Base-by-base conservation (phyloP, 2,888 invertebrate genomes). In the Phyto melanocephala region DNA sequence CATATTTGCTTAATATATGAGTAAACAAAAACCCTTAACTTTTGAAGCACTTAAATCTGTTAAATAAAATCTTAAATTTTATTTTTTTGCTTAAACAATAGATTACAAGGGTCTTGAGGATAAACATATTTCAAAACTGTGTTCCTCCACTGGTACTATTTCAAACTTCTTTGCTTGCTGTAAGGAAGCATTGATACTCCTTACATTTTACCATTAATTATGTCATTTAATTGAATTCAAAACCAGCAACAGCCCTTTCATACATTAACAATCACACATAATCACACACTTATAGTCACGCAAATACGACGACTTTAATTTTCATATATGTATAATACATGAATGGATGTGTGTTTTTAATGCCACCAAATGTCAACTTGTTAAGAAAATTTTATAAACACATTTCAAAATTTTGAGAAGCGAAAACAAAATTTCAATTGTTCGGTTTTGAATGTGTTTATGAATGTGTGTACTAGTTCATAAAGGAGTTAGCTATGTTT, bases 151-250 rank as follows among this genome's bases (percentile, higher is more conserved):
- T 1, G 45, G 20, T 10, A 28, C 1, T 13, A n/a, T 45, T 42
- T 56, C 40, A 58, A 35, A n/a, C 45, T 22, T 33, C 37, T 42
- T 17, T 10, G 3, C 40, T n/a, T n/a, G n/a, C 24, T n/a, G n/a
- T 13, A 3, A 40, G 24, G 6, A 40, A 56, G 8, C 42, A 24
- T 17, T 42, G 56, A 28, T 15, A 54, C 11, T 45, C 11, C 17
- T 45, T 35, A 11, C 13, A 35, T 58, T 35, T 71, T 37, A 37
- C 45, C 54, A 65, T 65, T 65, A 75, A 65, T 56, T 65, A 75
- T 45, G 15, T 45, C 54, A 65, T 56, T 54, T 22, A 45, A 20
- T 74, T 20, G n/a, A 42, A 47, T 47, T 15, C 37, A 24, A 54
- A 15, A 40, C 15, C 20, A 70, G 22, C 35, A 40, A 13, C 33